These are phyloP conservation scores for Gymnosoma rotundatum DNA, from an alignment of 2,888 invertebrate species.

Conservation along the genomic window DNA sequence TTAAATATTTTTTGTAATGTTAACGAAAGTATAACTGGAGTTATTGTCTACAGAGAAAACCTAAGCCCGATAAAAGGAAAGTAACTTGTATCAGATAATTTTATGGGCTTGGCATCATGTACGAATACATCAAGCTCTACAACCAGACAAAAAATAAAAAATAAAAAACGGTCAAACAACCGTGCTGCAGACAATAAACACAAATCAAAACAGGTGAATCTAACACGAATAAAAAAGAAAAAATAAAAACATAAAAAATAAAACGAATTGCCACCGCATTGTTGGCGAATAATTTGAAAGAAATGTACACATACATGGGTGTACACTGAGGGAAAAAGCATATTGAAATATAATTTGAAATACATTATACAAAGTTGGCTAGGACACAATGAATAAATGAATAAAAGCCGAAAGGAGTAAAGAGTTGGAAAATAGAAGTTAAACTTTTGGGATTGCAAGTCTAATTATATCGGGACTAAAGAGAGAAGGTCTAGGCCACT, in stretches of 20 bases:
- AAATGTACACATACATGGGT: neutral
- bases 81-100: conserved; percentile 21
- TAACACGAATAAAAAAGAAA: conserved; percentile 2
- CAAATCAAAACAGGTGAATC: conserved; percentile 66
- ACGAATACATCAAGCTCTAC: conserved; percentile 26
- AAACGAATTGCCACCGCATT: conserved; percentile 58
- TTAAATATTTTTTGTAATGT: neutral
- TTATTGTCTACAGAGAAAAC: conserved; percentile 23
- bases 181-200: conserved; percentile 43
- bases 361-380: neutral
- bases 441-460: too few relatives aligned
- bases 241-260: neutral
- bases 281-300: conserved; percentile 57
- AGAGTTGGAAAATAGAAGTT: too few relatives aligned
- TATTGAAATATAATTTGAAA: neutral
- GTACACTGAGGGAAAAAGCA: conserved; percentile 19
- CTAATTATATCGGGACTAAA: too few relatives aligned
- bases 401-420: too few relatives aligned
- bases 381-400: too few relatives aligned
- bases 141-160: conserved; percentile 5
- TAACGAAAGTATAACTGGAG: neutral
- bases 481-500: too few relatives aligned
- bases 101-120: conserved; percentile 61
- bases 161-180: neutral
- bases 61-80: conserved; percentile 10